Evolutionary conservation across 1,140 invertebrate species (phyloP), one percentile per base, ranked within the genome.

Genomic region (Temnothorax longispinosus): DNA sequence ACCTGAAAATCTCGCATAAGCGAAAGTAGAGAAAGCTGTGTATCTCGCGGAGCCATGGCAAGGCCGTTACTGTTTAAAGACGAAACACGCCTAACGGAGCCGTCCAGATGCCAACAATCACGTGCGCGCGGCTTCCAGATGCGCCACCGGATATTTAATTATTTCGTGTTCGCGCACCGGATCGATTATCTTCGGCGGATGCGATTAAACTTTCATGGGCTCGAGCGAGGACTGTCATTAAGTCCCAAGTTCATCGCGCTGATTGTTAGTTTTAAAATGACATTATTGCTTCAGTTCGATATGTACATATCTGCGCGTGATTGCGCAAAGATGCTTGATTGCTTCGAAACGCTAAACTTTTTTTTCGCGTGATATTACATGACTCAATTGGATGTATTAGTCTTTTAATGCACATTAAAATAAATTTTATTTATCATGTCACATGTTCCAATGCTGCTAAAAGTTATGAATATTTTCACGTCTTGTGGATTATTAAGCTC

Each of bases 21-120:
- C 93, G 93, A 93, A 93, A 93, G 93, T 93, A 92, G 93, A 93
- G 93, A 93, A 93, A 93, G 93, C 89, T 93, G 87, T 47, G 75
- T 89, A 69, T 74, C 81, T 64, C 71, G 80, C 41, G 62, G 62
- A 67, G 52, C 44, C 81, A 27, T 47, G 87, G 78, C 90, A 91
- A 91, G 90, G 87, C 87, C 89, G 85, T 77, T 65, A 32, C 52
- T 85, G 75, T 87, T 80, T 89, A 82, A 86, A 64, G 81, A 88
- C 74, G 86, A 90, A 77, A 90, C 21, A 71, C 64, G 65, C 64
- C 65, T 80, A 69, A 81, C 67, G 85, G 76, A 75, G 47, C 77
- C 72, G 1, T 52, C 35, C 65, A 13, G 85, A 89, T 89, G 85
- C 88, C 60, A 27, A 84, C 58, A 78, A 86, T 89, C 87, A 78